Conservation (phyloP, 2,888 invertebrate species). For the Furcula furcula region DNA sequence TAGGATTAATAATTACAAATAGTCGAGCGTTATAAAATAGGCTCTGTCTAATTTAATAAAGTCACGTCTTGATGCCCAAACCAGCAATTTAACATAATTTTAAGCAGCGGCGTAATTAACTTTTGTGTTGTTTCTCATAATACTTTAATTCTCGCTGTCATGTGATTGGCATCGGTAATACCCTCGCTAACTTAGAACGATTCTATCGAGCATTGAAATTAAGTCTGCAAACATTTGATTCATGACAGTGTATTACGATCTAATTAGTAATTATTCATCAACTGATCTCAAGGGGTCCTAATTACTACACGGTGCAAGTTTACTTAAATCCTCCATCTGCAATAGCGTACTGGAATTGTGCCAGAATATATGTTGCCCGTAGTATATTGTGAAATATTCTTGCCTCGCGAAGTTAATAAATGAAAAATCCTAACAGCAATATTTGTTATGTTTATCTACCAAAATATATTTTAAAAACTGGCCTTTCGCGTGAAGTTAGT, state of each 20-base stretch:
- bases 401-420: neutral
- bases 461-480: neutral
- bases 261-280: slow-evolving; percentile 14
- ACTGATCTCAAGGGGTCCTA: slow-evolving; percentile 7
- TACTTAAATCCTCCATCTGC: slow-evolving; percentile 38
- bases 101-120: neutral
- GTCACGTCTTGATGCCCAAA: too few species aligned
- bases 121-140: neutral
- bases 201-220: neutral
- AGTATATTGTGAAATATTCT: neutral
- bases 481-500: neutral
- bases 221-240: neutral
- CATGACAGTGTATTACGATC: slow-evolving; percentile 3
- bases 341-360: slow-evolving; percentile 44
- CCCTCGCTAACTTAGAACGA: neutral
- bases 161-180: neutral
- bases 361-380: slow-evolving; percentile 24
- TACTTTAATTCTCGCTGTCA: neutral
- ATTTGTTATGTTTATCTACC: neutral
- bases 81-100: too few species aligned
- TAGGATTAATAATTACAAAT: too few species aligned
- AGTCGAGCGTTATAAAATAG: too few species aligned
- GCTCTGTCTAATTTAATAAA: too few species aligned
- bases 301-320: slow-evolving; percentile 18
- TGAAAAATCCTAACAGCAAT: neutral